Conservation (phyloP, 2,888 invertebrate genomes). For the Busseola fusca region DNA sequence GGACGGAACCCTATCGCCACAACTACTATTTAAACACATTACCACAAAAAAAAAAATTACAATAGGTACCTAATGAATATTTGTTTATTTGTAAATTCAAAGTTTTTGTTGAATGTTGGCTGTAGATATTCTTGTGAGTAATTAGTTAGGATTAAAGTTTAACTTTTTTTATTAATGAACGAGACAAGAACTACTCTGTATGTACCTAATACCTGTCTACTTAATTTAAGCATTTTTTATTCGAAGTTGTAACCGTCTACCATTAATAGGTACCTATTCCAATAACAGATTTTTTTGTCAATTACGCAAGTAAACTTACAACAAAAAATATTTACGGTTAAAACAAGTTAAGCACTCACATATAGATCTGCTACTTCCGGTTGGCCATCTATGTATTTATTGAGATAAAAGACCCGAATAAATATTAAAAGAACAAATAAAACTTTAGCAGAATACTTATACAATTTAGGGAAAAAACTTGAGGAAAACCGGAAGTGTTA, state of each 20-base stretch:
- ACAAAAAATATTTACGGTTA: neutral
- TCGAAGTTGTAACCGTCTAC: neutral
- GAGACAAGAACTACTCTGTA: neutral
- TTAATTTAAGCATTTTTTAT: neutral
- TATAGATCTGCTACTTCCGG: slow-evolving; percentile 17
- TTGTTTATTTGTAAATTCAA: neutral
- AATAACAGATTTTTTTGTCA: neutral
- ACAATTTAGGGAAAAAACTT: slow-evolving; percentile 20
- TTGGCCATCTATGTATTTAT: neutral
- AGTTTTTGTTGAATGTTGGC: slow-evolving; percentile 4
- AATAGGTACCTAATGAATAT: neutral
- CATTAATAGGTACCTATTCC: neutral
- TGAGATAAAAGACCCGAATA: slow-evolving; percentile 4
- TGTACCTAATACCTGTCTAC: neutral
- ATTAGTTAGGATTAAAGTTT: neutral
- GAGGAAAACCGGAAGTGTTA: slow-evolving; percentile 43
- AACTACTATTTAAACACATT: neutral
- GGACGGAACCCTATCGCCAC: neutral
- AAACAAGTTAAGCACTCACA: neutral
- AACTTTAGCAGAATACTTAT: slow-evolving; percentile 5
- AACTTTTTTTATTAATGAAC: slow-evolving; percentile 4
- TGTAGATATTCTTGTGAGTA: slow-evolving; percentile 9
- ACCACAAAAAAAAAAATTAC: too few species aligned
- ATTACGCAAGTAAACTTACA: neutral
- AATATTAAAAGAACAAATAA: slow-evolving; percentile 19